Percentiles rank a stretch among this genome's conserved stretches.
These are phyloP conservation scores for Drosophila biarmipes DNA, from an alignment of 1,140 invertebrate species.

Conservation along the genomic window DNA sequence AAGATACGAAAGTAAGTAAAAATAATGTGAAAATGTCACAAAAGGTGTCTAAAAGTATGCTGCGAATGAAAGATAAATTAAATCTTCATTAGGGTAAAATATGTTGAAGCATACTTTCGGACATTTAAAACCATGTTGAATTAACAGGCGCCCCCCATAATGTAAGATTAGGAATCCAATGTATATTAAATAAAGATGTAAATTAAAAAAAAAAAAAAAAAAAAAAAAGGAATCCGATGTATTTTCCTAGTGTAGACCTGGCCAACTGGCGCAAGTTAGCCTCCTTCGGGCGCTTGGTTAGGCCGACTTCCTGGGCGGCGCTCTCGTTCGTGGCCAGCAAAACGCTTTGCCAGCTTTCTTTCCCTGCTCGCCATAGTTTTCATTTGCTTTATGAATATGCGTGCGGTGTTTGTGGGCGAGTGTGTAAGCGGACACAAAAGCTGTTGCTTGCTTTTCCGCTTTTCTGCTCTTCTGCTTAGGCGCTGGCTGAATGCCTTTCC, in stretches of 20 bases:
- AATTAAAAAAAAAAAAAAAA: no score
- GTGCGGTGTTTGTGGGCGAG: slow-evolving; percentile 17
- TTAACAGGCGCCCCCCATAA: neutral
- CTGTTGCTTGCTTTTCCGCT: slow-evolving; percentile 71
- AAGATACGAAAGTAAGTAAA: no score
- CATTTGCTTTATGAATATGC: slow-evolving; percentile 63
- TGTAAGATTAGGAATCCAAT: neutral
- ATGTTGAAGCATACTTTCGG: no score
- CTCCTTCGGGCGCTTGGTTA: slow-evolving; percentile 22
- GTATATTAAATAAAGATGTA: no score
- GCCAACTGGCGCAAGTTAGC: slow-evolving; percentile 23
- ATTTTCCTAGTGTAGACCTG: neutral
- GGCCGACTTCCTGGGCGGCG: slow-evolving; percentile 46
- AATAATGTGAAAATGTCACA: no score
- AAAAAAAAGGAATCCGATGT: neutral
- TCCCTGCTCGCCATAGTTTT: slow-evolving; percentile 53
- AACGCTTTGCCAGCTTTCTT: slow-evolving; percentile 63
- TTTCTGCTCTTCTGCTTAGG: slow-evolving; percentile 69
- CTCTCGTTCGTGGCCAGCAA: slow-evolving; percentile 33
- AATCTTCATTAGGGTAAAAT: no score
- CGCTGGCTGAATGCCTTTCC: slow-evolving; percentile 68
- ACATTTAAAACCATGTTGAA: no score
- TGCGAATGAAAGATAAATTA: no score
- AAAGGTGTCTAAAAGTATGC: no score
- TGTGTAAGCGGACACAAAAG: slow-evolving; percentile 50